These are phyloP conservation scores for Cyphotilapia sp. DNA, from an alignment of 2,113 vertebrate genomes.

Conservation along the genomic window DNA sequence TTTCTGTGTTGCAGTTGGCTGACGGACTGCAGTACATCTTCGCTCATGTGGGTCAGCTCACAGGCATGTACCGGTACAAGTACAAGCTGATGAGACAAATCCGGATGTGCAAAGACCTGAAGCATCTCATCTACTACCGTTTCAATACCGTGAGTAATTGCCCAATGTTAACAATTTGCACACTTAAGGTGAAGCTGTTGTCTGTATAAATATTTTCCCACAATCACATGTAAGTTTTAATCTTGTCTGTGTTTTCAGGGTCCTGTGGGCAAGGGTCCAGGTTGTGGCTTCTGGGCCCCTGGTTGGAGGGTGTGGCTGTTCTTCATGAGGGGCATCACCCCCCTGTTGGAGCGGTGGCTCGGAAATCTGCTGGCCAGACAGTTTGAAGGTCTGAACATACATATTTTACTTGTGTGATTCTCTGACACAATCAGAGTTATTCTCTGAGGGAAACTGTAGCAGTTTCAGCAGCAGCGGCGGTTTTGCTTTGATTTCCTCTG, in stretches of 20 bases:
- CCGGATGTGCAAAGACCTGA: constrained; percentile 98
- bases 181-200: not conserved
- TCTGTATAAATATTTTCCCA: not conserved
- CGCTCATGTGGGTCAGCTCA: constrained; percentile 96
- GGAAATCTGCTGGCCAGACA: constrained; percentile 97
- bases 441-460: fast-evolving
- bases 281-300: constrained; percentile 98
- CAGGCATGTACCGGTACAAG: constrained; percentile 98
- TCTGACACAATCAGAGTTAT: not conserved
- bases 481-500: not conserved
- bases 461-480: not conserved
- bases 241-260: constrained; percentile 68
- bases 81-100: constrained; percentile 99
- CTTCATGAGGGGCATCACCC: constrained; percentile 98
- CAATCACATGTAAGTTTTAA: not conserved
- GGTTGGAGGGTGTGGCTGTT: constrained; percentile 99
- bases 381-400: constrained; percentile 84
- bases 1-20: constrained; percentile 75
- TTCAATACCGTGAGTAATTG: constrained; percentile 89
- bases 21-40: constrained; percentile 99
- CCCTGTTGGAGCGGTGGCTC: constrained; percentile 93
- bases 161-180: not conserved
- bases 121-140: constrained; percentile 98
- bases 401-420: not conserved
- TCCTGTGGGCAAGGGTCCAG: constrained; percentile 96